Percentiles rank a stretch among this genome's conserved stretches.
Evolutionary conservation across 2,888 invertebrate genomes (phyloP).

Genomic region (Stenolophus ochropezus): DNA sequence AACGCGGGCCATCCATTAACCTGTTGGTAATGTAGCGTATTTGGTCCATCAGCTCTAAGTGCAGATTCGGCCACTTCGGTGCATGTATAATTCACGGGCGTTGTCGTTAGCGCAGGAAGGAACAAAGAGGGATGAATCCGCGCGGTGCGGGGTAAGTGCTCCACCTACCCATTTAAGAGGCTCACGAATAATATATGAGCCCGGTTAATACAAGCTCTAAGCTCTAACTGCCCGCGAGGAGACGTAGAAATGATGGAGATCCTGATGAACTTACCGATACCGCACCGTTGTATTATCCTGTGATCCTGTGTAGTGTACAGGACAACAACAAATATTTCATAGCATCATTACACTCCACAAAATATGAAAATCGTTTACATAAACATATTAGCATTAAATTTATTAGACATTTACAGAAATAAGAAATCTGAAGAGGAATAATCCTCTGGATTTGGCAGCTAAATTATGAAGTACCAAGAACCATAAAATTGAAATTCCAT

Average conservation of each 20-base stretch:
- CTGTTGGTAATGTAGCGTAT: background rate
- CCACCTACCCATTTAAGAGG: conserved; percentile 70
- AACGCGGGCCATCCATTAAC: background rate
- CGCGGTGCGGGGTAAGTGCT: conserved; percentile 50
- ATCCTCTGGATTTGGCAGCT: too few relatives aligned
- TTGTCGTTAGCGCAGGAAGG: conserved; percentile 21
- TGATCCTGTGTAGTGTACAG: too few relatives aligned
- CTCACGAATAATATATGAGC: conserved; percentile 71
- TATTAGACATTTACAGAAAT: too few relatives aligned
- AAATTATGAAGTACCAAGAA: too few relatives aligned
- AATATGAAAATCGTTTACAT: too few relatives aligned
- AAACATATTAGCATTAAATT: too few relatives aligned
- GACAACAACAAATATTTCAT: too few relatives aligned
- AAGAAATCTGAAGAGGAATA: too few relatives aligned
- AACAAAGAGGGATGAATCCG: background rate
- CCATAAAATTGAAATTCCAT: too few relatives aligned
- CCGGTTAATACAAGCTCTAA: conserved; percentile 71
- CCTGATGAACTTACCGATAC: background rate
- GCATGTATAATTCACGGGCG: conserved; percentile 33
- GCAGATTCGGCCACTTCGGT: conserved; percentile 32
- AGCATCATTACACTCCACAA: too few relatives aligned
- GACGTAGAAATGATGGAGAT: background rate
- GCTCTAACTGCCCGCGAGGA: conserved; percentile 65
- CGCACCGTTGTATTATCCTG: too few relatives aligned
- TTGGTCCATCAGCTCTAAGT: conserved; percentile 11